Evolutionary conservation across 2,888 invertebrate species (phyloP), one percentile per base, ranked within the genome.

Genomic region (Pollenia labialis): DNA sequence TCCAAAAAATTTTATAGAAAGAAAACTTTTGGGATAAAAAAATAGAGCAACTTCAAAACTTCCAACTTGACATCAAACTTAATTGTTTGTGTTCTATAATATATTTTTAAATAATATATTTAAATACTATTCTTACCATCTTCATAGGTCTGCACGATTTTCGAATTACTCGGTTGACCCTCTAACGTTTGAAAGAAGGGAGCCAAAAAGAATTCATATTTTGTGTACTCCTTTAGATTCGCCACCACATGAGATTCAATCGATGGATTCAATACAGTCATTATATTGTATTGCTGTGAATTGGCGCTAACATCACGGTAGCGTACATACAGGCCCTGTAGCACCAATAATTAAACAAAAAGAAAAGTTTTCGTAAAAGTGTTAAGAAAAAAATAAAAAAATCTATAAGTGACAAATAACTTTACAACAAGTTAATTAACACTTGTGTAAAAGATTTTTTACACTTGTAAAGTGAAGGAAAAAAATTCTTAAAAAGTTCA

Each of bases 81-180:
- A 4, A 32, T 32, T 32, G 4, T 6, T 32, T 32, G 32, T 6
- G 32, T 32, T 32, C 4, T 32, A 6, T 32, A 32, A 6, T 32
- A 6, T 32, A n/a, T n/a, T n/a, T n/a, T n/a, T n/a, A n/a, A n/a
- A n/a, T n/a, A n/a, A n/a, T 32, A 32, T 32, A 12, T 56, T 56
- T 56, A 23, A 4, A 56, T 8, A 3, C 10, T 23, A 10, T 16
- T 89, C 94, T 94, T 91, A 95, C 95, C 95, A 93, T 98, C 98
- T 94, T 98, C 98, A 86, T 97, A 95, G 8, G 98, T 99, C 89
- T 96, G 96, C 60, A 97, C 97, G 68, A 96, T 95, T 92, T 96
- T 96, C 52, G 97, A 96, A 94, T 99, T 99, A 85, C 98, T 98
- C 62, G 98, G 98, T 92, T 97, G 97, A 7, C 99, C 99, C 93